Percentiles rank a stretch among this genome's conserved stretches.
These are phyloP conservation scores for Perccottus glenii DNA, from an alignment of 2,113 vertebrate species.

Conservation along the genomic window DNA sequence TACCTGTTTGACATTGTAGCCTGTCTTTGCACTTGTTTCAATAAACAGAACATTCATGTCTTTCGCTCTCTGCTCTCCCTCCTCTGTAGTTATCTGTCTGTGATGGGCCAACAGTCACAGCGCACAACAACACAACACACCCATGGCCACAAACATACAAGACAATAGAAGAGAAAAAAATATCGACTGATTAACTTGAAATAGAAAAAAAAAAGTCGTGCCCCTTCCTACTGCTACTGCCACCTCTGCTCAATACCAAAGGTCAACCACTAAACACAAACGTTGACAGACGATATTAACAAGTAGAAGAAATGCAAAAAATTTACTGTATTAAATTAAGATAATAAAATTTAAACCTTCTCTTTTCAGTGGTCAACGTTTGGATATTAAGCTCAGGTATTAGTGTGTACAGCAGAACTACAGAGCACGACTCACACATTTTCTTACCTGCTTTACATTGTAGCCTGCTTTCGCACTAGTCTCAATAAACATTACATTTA, in stretches of 20 bases:
- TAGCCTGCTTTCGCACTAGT: constrained; percentile 99
- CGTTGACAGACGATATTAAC: neutral
- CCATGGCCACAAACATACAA: constrained; percentile 52
- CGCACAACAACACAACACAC: constrained; percentile 42
- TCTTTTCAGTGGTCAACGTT: constrained; percentile 18
- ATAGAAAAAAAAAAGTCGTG: constrained; percentile 56
- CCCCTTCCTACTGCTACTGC: constrained; percentile 59
- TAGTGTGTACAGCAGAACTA: constrained; percentile 47
- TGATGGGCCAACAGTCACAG: constrained; percentile 50
- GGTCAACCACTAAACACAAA: neutral
- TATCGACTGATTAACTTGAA: constrained; percentile 53
- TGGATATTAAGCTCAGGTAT: constrained; percentile 32
- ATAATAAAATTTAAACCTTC: neutral
- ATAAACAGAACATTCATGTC: constrained; percentile 84
- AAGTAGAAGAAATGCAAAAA: neutral
- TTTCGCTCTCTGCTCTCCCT: constrained; percentile 80
- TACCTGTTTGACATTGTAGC: constrained; percentile 84
- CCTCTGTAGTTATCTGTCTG: constrained; percentile 81
- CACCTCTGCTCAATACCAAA: constrained; percentile 42
- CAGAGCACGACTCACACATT: constrained; percentile 60
- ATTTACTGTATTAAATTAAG: neutral
- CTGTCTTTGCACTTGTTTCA: constrained; percentile 82
- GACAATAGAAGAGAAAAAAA: constrained; percentile 39
- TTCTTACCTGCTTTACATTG: constrained; percentile 98
- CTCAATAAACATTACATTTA: constrained; percentile 99